phyloP scores from a whole-genome alignment of 1,140 invertebrate genomes.

The Trachymyrmex cornetzi region DNA sequence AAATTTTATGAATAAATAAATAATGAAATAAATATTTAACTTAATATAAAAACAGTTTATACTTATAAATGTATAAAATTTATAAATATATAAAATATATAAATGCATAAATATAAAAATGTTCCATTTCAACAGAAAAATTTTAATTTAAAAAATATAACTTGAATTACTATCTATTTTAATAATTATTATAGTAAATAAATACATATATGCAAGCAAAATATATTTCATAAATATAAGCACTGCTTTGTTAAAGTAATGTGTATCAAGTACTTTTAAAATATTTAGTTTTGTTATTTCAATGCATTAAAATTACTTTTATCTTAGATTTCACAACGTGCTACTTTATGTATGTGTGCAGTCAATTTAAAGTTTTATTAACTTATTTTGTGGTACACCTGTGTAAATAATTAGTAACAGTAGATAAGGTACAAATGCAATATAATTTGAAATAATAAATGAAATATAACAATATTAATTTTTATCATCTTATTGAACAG shows the following conservation, averaged over 20 bases:
- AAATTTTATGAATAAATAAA: background rate
- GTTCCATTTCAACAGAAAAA: background rate
- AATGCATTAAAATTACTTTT: background rate
- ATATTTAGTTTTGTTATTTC: background rate
- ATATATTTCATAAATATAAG: background rate
- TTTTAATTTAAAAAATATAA: background rate
- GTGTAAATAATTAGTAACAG: background rate
- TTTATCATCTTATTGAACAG: background rate
- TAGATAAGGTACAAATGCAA: background rate
- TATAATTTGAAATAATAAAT: conserved; percentile 31
- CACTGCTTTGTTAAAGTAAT: background rate
- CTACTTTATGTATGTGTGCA: background rate
- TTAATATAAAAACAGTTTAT: background rate
- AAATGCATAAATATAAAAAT: conserved; percentile 10
- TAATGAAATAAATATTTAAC: background rate
- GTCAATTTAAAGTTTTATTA: background rate
- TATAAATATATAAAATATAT: background rate
- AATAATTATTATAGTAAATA: background rate
- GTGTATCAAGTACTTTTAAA: background rate
- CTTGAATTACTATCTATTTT: background rate
- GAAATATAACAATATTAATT: conserved; percentile 22
- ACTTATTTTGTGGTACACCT: background rate
- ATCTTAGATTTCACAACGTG: background rate
- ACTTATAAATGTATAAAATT: background rate
- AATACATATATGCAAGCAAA: background rate